Base-by-base conservation (phyloP, 2,888 invertebrate species). In the Netelia virgata region DNA sequence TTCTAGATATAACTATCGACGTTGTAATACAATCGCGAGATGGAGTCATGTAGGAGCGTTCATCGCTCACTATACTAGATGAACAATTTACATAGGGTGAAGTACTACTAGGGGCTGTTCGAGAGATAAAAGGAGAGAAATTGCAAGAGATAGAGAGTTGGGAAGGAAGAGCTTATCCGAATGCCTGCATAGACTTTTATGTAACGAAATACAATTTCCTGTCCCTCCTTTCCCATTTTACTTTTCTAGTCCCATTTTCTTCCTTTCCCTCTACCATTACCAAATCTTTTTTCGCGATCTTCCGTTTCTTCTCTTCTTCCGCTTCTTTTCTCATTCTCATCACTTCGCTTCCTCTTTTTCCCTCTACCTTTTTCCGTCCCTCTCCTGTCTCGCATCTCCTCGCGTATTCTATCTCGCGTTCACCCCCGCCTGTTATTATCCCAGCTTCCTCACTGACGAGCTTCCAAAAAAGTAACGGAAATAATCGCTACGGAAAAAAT, bases 71-170 rank as follows among this genome's bases (percentile, higher is more conserved):
- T 28, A 28, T 28, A 28, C 5, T 47, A 47, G 11, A 43, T 28
- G 53, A 18, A 73, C 47, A 73, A 78, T 77, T 82, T 82, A 61
- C 73, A 47, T 59, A 23, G 61, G 66, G 47, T n/a, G 47, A 53
- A 18, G 53, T 50, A 23, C 36, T 57, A 36, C 28, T 28, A 20
- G 53, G 53, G 18, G 11, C n/a, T 36, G 23, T 28, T 47, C 8
- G 50, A 10, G 16, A n/a, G 36, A 72, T 59, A 59, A 59, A 36
- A 16, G 43, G 20, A 11, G 47, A 9, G 23, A 47, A 23, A 50
- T 41, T 11, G 3, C 8, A 11, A 14, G 18, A 47, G 66, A 68
- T 47, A 50, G 66, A 68, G 20, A 50, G 28, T 28, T 28, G 47
- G 66, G 20, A 20, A 47, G 36, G 47, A n/a, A n/a, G n/a, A 53